These are phyloP conservation scores for Pherbina coryleti DNA, from an alignment of 2,888 invertebrate species.

Conservation along the genomic window DNA sequence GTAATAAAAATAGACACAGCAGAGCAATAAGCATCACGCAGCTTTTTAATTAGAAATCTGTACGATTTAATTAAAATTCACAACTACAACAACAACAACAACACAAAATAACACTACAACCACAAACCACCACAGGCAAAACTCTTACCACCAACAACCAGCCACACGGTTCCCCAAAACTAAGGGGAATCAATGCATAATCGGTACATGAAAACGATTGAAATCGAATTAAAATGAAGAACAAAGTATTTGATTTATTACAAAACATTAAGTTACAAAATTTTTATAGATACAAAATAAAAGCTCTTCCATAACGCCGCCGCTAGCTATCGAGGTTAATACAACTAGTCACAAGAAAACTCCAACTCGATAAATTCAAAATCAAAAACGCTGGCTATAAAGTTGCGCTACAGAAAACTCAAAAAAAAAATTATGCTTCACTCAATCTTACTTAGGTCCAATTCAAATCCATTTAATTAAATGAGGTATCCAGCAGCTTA, in stretches of 20 bases:
- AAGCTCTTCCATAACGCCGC: background rate
- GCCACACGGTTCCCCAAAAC: no score
- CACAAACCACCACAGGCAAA: background rate
- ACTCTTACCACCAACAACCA: background rate
- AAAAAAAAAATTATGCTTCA: slow-evolving; percentile 20
- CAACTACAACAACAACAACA: slow-evolving; percentile 13
- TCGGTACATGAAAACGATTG: slow-evolving; percentile 31
- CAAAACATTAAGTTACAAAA: slow-evolving; percentile 25
- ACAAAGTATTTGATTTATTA: slow-evolving; percentile 22
- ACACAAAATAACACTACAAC: background rate
- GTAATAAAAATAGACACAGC: background rate
- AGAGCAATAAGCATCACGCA: slow-evolving; percentile 61
- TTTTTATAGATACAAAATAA: background rate
- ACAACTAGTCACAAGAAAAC: background rate
- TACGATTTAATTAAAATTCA: slow-evolving; percentile 63
- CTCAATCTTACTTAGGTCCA: slow-evolving; percentile 29
- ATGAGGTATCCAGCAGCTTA: slow-evolving; percentile 63
- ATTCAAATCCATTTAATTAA: slow-evolving; percentile 60
- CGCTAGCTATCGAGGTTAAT: background rate
- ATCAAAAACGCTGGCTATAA: no score
- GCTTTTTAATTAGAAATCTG: slow-evolving; percentile 65
- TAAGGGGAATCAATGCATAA: slow-evolving; percentile 20
- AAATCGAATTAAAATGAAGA: slow-evolving; percentile 17
- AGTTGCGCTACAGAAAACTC: background rate
- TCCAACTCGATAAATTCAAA: background rate